Conservation (phyloP, 35 echinoderm and acorn worm species). For the Amphiura filiformis region DNA sequence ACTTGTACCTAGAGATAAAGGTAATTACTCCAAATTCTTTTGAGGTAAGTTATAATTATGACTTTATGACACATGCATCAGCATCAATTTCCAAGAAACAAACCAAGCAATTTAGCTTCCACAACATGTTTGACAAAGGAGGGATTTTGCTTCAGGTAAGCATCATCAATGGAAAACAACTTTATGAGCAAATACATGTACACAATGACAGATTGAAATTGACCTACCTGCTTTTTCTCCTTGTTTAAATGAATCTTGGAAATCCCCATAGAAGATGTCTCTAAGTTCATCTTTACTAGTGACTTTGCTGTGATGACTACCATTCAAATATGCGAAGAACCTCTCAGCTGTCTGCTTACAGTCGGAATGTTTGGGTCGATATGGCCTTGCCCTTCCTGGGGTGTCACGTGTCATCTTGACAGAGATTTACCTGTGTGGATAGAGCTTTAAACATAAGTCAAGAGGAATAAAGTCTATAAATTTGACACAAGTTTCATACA, state of each 20-base stretch:
- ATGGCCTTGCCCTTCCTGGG: background rate
- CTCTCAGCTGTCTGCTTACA: background rate
- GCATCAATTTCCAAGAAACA: no score
- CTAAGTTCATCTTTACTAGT: constrained; percentile 26
- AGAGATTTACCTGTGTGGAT: background rate
- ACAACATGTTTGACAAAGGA: no score
- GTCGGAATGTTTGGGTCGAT: background rate
- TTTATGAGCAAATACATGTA: background rate
- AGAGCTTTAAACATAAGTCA: background rate
- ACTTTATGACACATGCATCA: no score
- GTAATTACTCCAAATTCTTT: no score
- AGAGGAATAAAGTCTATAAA: no score
- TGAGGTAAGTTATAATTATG: no score
- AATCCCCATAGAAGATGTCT: constrained; percentile 28
- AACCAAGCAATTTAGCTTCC: no score
- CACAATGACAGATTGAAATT: background rate
- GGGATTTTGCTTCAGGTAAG: no score
- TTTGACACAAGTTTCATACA: no score
- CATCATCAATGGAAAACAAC: no score
- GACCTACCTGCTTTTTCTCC: background rate
- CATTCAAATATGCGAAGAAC: constrained; percentile 20
- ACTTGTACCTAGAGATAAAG: no score
- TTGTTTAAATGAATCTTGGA: constrained; percentile 16
- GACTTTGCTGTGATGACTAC: constrained; percentile 9
- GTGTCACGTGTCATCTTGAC: no score